Percentiles rank a stretch among this genome's conserved stretches.
Evolutionary conservation across 2,113 vertebrate genomes (phyloP).

Genomic region (Ploceus nigricollis): DNA sequence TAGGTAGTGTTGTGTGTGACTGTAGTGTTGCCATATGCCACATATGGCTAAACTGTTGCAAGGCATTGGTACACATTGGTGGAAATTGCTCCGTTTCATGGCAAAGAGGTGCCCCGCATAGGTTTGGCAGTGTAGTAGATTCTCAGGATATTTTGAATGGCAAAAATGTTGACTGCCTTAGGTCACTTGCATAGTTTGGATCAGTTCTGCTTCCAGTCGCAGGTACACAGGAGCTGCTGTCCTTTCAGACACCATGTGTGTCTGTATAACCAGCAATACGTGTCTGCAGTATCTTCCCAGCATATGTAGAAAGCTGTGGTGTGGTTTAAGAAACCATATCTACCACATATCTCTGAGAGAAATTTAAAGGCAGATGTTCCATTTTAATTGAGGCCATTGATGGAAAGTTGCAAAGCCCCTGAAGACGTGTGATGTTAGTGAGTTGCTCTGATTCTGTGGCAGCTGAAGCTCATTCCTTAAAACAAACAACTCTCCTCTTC

Average conservation of each 20-base stretch:
- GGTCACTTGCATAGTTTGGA: background rate
- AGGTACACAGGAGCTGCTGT: background rate
- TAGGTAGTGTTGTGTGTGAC: background rate
- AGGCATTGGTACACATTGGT: accelerated
- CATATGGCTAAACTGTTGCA: accelerated
- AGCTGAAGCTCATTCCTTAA: background rate
- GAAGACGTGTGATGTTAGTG: background rate
- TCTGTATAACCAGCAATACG: background rate
- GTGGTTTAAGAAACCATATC: background rate
- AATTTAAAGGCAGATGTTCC: background rate
- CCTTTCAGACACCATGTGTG: accelerated
- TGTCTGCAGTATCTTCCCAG: background rate
- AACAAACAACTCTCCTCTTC: background rate
- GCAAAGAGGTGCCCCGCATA: background rate
- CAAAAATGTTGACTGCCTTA: background rate
- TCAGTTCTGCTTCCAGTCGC: background rate
- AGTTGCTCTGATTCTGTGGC: background rate
- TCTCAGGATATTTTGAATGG: background rate
- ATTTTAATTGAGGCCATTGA: background rate
- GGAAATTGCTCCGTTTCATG: background rate
- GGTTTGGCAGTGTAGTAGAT: background rate
- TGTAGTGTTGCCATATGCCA: background rate
- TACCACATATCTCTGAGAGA: background rate
- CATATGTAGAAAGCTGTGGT: background rate
- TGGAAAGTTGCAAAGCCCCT: background rate